phyloP scores from a whole-genome alignment of 2,113 vertebrate species.

The Macroglossus sobrinus region DNA sequence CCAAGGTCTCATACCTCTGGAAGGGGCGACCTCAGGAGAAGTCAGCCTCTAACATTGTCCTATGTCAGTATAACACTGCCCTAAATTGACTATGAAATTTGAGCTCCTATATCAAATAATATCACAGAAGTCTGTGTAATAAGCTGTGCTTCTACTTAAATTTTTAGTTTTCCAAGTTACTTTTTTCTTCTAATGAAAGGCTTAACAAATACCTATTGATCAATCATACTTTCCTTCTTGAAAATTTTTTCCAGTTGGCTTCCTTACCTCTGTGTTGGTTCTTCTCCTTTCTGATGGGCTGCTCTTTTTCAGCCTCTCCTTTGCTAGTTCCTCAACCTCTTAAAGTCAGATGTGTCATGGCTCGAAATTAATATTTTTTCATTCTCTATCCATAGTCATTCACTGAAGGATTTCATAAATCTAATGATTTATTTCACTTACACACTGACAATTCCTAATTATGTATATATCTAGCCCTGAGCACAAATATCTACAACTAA shows the following conservation, averaged over 20 bases:
- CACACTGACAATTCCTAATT: background rate
- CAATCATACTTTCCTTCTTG: background rate
- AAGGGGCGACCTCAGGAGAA: background rate
- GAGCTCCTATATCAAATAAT: background rate
- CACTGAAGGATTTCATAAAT: conserved; percentile 3
- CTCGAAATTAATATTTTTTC: background rate
- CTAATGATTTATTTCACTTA: background rate
- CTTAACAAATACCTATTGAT: background rate
- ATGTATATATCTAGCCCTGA: background rate
- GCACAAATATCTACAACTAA: background rate
- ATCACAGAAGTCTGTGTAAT: conserved; percentile 3
- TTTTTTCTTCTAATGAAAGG: background rate
- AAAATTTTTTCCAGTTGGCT: background rate
- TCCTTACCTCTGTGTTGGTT: background rate
- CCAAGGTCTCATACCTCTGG: background rate
- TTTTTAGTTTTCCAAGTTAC: background rate
- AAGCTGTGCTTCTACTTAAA: background rate
- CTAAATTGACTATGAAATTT: background rate
- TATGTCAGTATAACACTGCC: background rate
- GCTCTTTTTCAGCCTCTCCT: background rate
- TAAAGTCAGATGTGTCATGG: background rate
- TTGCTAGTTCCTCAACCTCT: background rate
- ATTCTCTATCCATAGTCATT: conserved; percentile 20
- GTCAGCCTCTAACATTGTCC: background rate
- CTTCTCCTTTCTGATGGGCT: background rate